Evolutionary conservation across 1,140 invertebrate genomes (phyloP).

Genomic region (Melitaea cinxia): DNA sequence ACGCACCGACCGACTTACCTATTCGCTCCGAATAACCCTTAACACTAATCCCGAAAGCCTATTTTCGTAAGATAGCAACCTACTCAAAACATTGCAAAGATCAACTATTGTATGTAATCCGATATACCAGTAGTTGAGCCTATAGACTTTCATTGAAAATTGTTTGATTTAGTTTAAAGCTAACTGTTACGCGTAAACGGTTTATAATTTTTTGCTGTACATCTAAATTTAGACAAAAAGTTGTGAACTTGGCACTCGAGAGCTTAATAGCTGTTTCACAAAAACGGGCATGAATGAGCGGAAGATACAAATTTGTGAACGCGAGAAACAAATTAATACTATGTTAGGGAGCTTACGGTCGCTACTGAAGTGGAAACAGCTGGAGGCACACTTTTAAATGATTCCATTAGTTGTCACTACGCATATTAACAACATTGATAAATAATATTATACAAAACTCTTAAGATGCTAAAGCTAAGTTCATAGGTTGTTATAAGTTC

Average conservation of each 20-base stretch:
- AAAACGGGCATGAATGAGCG: constrained; percentile 50
- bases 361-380: constrained; percentile 67
- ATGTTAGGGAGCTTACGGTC: constrained; percentile 43
- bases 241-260: constrained; percentile 30
- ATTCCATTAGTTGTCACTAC: constrained; percentile 8
- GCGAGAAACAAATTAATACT: constrained; percentile 74
- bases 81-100: constrained; percentile 53
- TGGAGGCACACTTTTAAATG: constrained; percentile 31
- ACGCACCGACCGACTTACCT: constrained; percentile 58
- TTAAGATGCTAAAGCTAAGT: too few species aligned
- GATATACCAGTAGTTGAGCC: constrained; percentile 67
- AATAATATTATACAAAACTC: too few species aligned
- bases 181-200: constrained; percentile 31
- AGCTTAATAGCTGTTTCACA: constrained; percentile 44
- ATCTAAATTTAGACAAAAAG: constrained; percentile 34
- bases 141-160: constrained; percentile 63
- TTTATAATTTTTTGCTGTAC: constrained; percentile 23
- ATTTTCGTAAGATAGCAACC: constrained; percentile 36
- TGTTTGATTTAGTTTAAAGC: constrained; percentile 63
- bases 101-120: constrained; percentile 70
- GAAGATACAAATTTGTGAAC: constrained; percentile 75
- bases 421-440: constrained; percentile 13
- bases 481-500: too few species aligned
- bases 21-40: constrained; percentile 41
- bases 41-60: constrained; percentile 40